Evolutionary conservation across 92 coral and sea anemone species (phyloP).

Genomic region (Epizoanthus scotinus): DNA sequence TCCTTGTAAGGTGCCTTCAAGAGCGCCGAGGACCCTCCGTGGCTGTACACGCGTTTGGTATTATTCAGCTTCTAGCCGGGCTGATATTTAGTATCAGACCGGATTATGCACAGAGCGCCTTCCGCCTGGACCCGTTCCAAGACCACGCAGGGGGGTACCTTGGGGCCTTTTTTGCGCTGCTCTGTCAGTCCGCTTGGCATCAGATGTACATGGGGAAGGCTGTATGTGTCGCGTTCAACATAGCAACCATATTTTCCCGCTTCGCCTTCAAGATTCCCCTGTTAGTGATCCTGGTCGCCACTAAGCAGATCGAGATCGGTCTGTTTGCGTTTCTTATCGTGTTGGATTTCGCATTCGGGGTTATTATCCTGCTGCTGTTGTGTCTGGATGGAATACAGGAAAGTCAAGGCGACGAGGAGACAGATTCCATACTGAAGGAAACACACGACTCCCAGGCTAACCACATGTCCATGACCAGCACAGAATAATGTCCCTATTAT

Average conservation of each 20-base stretch:
- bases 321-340: conserved; percentile 33
- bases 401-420: conserved; percentile 12
- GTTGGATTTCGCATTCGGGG: conserved; percentile 34
- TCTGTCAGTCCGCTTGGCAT: conserved; percentile 36
- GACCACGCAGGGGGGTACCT: conserved; percentile 46
- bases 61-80: conserved; percentile 38
- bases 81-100: conserved; percentile 36
- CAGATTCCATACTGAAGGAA: conserved; percentile 29
- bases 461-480: neutral
- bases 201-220: conserved; percentile 48
- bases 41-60: conserved; percentile 42
- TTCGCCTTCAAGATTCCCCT: conserved; percentile 41
- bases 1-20: conserved; percentile 34
- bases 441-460: neutral
- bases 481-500: neutral
- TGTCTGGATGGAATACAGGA: conserved; percentile 37
- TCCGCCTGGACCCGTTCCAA: conserved; percentile 36
- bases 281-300: conserved; percentile 38
- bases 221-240: conserved; percentile 45
- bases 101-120: conserved; percentile 31
- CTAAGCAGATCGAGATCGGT: conserved; percentile 44
- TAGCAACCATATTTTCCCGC: conserved; percentile 40
- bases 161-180: conserved; percentile 34
- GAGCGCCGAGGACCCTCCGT: conserved; percentile 41
- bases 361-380: conserved; percentile 35